Conservation (phyloP, 2,113 vertebrate genomes). For the Thamnophis sirtalis region DNA sequence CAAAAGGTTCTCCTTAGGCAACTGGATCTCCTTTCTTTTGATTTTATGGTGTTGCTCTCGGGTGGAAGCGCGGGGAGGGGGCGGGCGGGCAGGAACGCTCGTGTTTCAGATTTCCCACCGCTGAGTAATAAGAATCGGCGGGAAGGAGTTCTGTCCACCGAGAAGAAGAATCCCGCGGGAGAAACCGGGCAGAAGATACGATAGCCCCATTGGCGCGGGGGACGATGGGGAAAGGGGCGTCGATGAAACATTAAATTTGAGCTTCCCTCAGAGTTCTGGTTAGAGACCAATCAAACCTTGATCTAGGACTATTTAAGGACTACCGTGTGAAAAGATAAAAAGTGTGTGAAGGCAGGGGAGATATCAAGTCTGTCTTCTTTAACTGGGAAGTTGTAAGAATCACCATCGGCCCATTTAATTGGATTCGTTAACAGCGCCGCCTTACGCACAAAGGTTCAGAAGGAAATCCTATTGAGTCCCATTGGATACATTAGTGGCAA, state of each 20-base stretch:
- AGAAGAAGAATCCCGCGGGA: neutral
- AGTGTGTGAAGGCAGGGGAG: neutral
- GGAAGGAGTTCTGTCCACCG: neutral
- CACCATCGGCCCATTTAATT: neutral
- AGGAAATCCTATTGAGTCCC: neutral
- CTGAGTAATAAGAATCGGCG: neutral
- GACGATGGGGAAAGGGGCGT: neutral
- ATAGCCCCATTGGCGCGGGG: neutral
- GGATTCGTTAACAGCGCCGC: neutral
- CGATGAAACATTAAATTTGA: neutral
- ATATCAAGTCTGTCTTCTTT: neutral
- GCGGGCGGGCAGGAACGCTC: neutral
- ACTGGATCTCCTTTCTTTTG: neutral
- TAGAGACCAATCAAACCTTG: neutral
- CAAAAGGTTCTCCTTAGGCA: neutral
- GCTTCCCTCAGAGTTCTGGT: neutral
- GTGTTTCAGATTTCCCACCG: neutral
- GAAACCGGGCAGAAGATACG: neutral
- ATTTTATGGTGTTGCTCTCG: neutral
- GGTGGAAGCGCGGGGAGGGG: too few relatives aligned
- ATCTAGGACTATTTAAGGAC: neutral
- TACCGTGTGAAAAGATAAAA: neutral
- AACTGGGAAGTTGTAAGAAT: neutral
- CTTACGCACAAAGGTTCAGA: neutral
- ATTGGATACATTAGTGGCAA: neutral